Percentiles rank a stretch among this genome's conserved stretches.
Evolutionary conservation across 2,888 invertebrate genomes (phyloP).

Genomic region (Holacanthella duospinosa): DNA sequence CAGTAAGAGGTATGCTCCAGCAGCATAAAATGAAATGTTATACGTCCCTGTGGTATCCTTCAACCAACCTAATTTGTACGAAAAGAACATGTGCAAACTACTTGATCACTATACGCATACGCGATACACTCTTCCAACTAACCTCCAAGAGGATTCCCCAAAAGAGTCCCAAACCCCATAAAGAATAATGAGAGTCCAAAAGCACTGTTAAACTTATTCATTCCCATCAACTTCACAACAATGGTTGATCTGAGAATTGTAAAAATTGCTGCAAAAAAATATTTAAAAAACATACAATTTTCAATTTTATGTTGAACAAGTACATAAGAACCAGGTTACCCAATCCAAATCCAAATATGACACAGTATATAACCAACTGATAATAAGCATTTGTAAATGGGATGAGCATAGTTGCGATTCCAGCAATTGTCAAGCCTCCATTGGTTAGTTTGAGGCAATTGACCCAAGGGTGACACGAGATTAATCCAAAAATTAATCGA

Average conservation of each 20-base stretch:
- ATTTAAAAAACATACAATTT: background rate
- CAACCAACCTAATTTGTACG: slow-evolving; percentile 62
- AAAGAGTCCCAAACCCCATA: slow-evolving; percentile 47
- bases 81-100: background rate
- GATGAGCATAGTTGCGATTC: slow-evolving; percentile 72
- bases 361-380: slow-evolving; percentile 66
- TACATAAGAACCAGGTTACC: slow-evolving; percentile 52
- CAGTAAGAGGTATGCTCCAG: slow-evolving; percentile 66
- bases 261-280: slow-evolving; percentile 65
- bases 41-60: slow-evolving; percentile 63
- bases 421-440: slow-evolving; percentile 72
- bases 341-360: slow-evolving; percentile 75
- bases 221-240: slow-evolving; percentile 49
- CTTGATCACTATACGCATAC: background rate
- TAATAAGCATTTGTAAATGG: slow-evolving; percentile 52
- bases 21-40: slow-evolving; percentile 69
- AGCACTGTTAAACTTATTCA: slow-evolving; percentile 49
- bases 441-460: slow-evolving; percentile 83
- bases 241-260: slow-evolving; percentile 87
- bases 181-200: slow-evolving; percentile 49
- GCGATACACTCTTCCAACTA: slow-evolving; percentile 20
- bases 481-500: slow-evolving; percentile 70
- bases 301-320: background rate
- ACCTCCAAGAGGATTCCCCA: slow-evolving; percentile 73
- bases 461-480: slow-evolving; percentile 67